A percentile compares a stretch with the other conserved stretches of the same genome.
Conservation (phyloP, 2,797 vertebrate genomes). For the Tenualosa ilisha region DNA sequence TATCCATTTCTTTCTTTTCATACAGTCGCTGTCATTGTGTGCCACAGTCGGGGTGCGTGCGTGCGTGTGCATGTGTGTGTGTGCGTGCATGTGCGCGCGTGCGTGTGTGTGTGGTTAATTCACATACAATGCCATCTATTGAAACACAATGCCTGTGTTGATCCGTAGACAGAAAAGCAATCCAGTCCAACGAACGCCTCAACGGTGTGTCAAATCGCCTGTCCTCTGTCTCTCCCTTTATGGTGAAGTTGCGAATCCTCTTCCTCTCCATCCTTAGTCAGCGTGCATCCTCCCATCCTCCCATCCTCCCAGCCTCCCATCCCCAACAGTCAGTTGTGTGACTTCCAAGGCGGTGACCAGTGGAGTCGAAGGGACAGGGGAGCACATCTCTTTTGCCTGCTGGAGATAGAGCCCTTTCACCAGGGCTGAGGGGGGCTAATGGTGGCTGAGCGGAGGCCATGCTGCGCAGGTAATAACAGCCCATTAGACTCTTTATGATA, state of each 20-base stretch:
- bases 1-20: not conserved
- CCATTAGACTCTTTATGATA: slow-evolving; percentile 61
- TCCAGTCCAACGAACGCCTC: not conserved
- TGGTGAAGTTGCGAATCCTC: not conserved
- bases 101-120: not conserved
- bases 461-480: slow-evolving; percentile 55
- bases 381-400: slow-evolving; percentile 14
- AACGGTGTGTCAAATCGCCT: not conserved
- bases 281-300: too few species aligned
- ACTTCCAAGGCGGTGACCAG: too few species aligned
- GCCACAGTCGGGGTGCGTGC: not conserved
- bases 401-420: not conserved
- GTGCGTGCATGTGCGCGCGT: not conserved
- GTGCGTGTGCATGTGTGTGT: not conserved
- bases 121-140: not conserved
- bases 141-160: not conserved
- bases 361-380: slow-evolving; percentile 39
- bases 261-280: not conserved
- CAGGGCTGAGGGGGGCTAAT: slow-evolving; percentile 39
- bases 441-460: slow-evolving; percentile 55
- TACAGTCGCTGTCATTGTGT: too few species aligned
- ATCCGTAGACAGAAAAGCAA: not conserved
- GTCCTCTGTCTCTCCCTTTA: not conserved
- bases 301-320: too few species aligned
- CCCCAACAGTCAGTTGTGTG: too few species aligned